phyloP scores from a whole-genome alignment of 2,888 invertebrate genomes.

The Limenitis camilla region DNA sequence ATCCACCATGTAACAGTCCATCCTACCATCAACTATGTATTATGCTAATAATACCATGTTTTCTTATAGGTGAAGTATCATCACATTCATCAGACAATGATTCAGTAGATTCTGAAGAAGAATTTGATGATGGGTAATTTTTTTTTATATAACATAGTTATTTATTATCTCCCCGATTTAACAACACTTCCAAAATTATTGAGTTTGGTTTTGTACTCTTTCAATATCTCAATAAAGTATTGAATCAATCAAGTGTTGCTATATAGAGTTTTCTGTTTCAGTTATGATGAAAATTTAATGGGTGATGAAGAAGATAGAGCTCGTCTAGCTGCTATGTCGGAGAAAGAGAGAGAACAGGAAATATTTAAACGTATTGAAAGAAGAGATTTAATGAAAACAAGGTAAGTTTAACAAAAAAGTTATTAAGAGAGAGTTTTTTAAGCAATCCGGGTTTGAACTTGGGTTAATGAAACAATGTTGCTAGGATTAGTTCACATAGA shows the following conservation, averaged over 20 bases:
- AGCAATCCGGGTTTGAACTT: no score
- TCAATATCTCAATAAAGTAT: background rate
- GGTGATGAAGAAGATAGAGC: constrained; percentile 97
- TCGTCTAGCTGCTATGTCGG: constrained; percentile 92
- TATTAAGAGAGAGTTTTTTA: no score
- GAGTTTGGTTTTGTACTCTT: background rate
- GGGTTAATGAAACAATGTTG: no score
- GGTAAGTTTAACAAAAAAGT: constrained; percentile 52
- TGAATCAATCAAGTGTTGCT: no score
- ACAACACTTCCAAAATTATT: background rate
- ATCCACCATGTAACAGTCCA: no score
- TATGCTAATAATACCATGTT: background rate
- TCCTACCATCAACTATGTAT: background rate
- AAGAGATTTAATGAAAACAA: constrained; percentile 92
- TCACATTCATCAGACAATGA: constrained; percentile 77
- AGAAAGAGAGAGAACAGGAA: constrained; percentile 97
- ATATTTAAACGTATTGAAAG: constrained; percentile 97
- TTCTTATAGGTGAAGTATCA: constrained; percentile 83
- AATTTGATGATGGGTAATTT: constrained; percentile 90
- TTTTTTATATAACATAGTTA: background rate
- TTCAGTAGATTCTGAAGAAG: constrained; percentile 80
- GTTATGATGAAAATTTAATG: constrained; percentile 95
- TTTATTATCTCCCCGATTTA: background rate
- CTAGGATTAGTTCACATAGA: no score
- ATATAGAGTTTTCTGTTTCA: constrained; percentile 21